Evolutionary conservation across 2,797 vertebrate genomes (phyloP).

Genomic region (Acanthornis magna): DNA sequence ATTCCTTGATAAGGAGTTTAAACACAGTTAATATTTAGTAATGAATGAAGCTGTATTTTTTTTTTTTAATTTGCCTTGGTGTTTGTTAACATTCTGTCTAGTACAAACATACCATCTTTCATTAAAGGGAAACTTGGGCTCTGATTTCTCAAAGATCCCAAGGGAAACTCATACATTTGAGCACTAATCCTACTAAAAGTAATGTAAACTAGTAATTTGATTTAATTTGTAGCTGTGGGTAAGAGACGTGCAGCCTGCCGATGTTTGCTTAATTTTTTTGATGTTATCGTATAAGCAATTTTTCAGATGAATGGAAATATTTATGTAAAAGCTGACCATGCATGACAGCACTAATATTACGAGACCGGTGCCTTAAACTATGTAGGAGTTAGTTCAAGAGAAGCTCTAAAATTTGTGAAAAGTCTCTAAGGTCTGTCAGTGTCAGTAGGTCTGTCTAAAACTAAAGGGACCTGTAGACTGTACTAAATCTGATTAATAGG

Average conservation of each 20-base stretch:
- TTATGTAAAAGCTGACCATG: neutral
- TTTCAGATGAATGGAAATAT: neutral
- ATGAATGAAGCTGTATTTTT: neutral
- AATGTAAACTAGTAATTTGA: neutral
- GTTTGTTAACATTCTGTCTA: neutral
- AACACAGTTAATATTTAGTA: neutral
- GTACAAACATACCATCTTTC: neutral
- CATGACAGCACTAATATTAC: neutral
- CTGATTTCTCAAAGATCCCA: neutral
- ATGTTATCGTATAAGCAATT: neutral
- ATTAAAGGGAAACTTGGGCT: neutral
- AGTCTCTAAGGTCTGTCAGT: neutral
- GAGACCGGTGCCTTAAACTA: neutral
- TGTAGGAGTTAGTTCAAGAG: neutral
- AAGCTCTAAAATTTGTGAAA: neutral
- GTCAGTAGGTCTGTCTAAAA: neutral
- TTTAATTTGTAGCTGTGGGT: neutral
- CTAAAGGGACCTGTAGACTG: neutral
- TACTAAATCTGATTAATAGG: neutral
- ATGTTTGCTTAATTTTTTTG: neutral
- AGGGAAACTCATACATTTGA: neutral
- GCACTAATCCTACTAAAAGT: neutral
- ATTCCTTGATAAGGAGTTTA: neutral
- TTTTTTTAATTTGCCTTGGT: neutral
- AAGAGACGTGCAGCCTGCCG: neutral